Evolutionary conservation across 2,888 invertebrate genomes (phyloP).

Genomic region (Spilarctia lutea): DNA sequence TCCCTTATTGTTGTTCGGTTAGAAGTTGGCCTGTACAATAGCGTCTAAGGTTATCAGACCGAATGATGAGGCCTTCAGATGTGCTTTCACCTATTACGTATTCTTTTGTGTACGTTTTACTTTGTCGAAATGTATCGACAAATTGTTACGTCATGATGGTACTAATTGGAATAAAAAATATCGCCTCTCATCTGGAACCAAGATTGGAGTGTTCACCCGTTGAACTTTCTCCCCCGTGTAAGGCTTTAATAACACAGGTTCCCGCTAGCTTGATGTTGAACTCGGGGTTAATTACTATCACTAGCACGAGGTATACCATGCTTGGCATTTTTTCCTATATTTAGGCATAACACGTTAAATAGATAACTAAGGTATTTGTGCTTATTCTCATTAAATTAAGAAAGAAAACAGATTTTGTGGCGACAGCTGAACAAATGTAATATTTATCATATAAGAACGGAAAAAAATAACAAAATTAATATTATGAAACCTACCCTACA

Average conservation of each 20-base stretch:
- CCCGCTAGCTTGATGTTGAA: constrained; percentile 54
- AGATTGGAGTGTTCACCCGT: constrained; percentile 42
- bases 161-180: constrained; percentile 61
- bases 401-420: too few species aligned
- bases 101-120: constrained; percentile 69
- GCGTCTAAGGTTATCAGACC: constrained; percentile 82
- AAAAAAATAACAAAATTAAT: too few species aligned
- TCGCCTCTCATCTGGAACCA: constrained; percentile 58
- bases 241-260: constrained; percentile 53
- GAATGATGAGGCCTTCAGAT: constrained; percentile 80
- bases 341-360: constrained; percentile 18
- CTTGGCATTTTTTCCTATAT: constrained; percentile 22
- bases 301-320: constrained; percentile 35
- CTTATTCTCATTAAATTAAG: too few species aligned
- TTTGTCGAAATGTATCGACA: constrained; percentile 53
- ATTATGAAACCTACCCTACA: too few species aligned
- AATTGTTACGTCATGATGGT: constrained; percentile 63
- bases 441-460: too few species aligned
- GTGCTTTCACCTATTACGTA: constrained; percentile 82
- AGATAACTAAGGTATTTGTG: too few species aligned
- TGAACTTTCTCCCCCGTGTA: constrained; percentile 61
- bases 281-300: constrained; percentile 63
- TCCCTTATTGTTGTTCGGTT: constrained; percentile 73
- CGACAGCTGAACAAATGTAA: too few species aligned
- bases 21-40: constrained; percentile 74